Conservation (phyloP, 64 coral and sea anemone genomes). For the Astreopora myriophthalma region DNA sequence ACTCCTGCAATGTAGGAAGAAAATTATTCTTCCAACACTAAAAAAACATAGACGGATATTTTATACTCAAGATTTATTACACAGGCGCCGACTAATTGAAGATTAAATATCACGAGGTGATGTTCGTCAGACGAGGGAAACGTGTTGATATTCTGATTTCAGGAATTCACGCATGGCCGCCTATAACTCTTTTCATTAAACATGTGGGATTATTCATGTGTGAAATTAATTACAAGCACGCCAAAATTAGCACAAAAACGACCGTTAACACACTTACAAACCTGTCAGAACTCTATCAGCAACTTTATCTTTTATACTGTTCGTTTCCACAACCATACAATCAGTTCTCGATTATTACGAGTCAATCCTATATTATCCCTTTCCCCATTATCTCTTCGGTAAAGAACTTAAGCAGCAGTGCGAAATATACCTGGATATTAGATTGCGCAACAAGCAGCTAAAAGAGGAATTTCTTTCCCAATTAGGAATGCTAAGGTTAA, state of each 20-base stretch:
- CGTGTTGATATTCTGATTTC: not conserved
- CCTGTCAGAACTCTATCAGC: not conserved
- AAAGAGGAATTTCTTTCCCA: not conserved
- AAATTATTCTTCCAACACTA: not conserved
- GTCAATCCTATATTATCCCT: not conserved
- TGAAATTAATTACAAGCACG: conserved; percentile 40
- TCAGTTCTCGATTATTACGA: not conserved
- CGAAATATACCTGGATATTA: not conserved
- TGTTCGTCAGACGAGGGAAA: not conserved
- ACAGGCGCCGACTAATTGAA: not conserved
- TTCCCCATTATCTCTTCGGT: no score
- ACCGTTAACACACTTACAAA: not conserved
- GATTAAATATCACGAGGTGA: not conserved
- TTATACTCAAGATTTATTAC: not conserved
- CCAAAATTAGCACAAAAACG: not conserved
- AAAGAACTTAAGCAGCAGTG: not conserved
- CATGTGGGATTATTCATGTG: conserved; percentile 16
- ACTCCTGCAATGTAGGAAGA: not conserved
- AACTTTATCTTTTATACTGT: not conserved
- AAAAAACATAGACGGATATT: not conserved
- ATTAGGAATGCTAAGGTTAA: no score
- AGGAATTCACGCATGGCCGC: conserved; percentile 34
- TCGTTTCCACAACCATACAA: no score
- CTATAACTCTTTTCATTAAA: not conserved
- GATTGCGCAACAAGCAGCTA: not conserved